Evolutionary conservation across 2,888 invertebrate species (phyloP).

Genomic region (Timandra comae): DNA sequence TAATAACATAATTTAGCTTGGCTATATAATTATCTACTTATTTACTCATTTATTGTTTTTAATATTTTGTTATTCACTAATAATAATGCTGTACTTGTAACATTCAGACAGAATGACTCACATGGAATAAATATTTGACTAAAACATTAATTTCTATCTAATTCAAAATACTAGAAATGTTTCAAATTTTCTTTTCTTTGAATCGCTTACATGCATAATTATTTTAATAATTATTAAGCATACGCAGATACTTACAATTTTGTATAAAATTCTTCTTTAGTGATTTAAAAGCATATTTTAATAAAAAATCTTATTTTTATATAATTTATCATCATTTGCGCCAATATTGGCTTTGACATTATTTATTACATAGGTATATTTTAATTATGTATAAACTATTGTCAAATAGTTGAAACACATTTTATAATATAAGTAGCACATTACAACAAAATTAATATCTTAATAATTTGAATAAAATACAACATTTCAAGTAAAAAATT

Average conservation of each 20-base stretch:
- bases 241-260: conserved; percentile 9
- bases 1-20: too few relatives aligned
- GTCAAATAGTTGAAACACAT: conserved; percentile 36
- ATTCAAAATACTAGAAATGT: conserved; percentile 11
- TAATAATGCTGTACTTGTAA: too few relatives aligned
- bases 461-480: too few relatives aligned
- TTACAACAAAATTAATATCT: conserved; percentile 7
- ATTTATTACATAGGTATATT: too few relatives aligned
- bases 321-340: conserved; percentile 13
- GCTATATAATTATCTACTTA: too few relatives aligned
- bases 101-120: conserved; percentile 2
- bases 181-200: conserved; percentile 2
- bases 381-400: conserved; percentile 33
- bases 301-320: conserved; percentile 17
- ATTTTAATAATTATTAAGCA: conserved; percentile 10
- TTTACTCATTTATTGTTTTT: too few relatives aligned
- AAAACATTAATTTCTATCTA: conserved; percentile 16
- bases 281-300: conserved; percentile 18
- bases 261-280: conserved; percentile 22
- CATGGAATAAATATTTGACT: conserved; percentile 11
- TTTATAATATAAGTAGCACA: conserved; percentile 20
- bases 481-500: too few relatives aligned
- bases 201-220: conserved; percentile 1
- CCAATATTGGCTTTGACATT: conserved; percentile 19
- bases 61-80: too few relatives aligned